phyloP scores from a whole-genome alignment of 2,113 vertebrate genomes.

The Anguilla japonica region DNA sequence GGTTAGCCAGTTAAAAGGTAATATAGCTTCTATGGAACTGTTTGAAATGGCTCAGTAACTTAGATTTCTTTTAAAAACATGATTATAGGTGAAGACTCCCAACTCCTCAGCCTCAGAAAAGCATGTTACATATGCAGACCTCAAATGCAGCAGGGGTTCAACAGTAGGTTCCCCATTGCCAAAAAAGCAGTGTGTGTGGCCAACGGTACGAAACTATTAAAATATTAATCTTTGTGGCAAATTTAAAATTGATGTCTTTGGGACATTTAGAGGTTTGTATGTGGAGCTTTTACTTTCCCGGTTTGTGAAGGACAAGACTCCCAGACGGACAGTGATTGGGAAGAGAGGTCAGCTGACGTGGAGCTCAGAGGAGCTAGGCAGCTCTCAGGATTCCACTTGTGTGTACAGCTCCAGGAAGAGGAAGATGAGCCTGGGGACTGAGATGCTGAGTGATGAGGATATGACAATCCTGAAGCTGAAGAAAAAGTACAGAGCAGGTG shows the following conservation, averaged over 20 bases:
- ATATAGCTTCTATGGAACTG: not conserved
- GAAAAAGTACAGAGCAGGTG: constrained; percentile 59
- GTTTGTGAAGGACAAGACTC: constrained; percentile 55
- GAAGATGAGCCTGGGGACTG: constrained; percentile 41
- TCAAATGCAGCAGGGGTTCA: constrained; percentile 55
- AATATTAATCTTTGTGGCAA: not conserved
- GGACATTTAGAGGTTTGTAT: not conserved
- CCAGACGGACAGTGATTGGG: constrained; percentile 46
- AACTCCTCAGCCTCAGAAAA: constrained; percentile 51
- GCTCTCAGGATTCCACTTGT: constrained; percentile 32
- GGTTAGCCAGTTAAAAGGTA: not conserved
- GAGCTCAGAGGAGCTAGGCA: constrained; percentile 56
- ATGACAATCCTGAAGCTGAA: constrained; percentile 46
- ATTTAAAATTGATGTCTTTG: too few relatives aligned
- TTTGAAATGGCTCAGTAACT: not conserved
- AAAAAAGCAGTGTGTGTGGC: constrained; percentile 44
- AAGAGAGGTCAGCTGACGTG: constrained; percentile 49
- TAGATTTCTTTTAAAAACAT: not conserved
- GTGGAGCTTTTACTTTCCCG: not conserved
- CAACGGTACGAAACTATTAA: constrained; percentile 51
- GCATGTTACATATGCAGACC: constrained; percentile 52
- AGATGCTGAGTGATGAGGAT: constrained; percentile 49
- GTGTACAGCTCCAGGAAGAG: constrained; percentile 54
- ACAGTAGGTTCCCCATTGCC: constrained; percentile 32
- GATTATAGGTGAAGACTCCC: constrained; percentile 36